phyloP scores from a whole-genome alignment of 2,888 invertebrate genomes.

The Gymnosoma rotundatum region DNA sequence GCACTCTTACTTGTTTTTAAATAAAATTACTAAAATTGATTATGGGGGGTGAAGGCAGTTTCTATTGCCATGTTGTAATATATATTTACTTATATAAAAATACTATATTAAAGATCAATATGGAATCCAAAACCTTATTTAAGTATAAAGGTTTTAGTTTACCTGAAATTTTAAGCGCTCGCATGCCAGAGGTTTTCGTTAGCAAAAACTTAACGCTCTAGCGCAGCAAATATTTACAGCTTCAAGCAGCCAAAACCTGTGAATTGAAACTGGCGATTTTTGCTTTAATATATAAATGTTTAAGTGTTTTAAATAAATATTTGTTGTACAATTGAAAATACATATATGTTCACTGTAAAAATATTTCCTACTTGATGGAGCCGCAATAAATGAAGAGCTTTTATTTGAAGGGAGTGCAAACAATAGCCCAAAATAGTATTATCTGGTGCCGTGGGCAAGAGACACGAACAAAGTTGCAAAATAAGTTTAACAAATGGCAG shows the following conservation, averaged over 20 bases:
- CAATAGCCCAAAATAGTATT: slow-evolving; percentile 96
- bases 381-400: slow-evolving; percentile 89
- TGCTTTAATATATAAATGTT: slow-evolving; percentile 71
- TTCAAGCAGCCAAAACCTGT: slow-evolving; percentile 91
- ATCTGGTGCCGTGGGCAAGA: slow-evolving; percentile 88
- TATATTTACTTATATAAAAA: no score
- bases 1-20: no score
- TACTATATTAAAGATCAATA: no score
- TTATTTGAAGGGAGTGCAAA: slow-evolving; percentile 85
- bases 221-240: slow-evolving; percentile 77
- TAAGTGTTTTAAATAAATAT: background rate
- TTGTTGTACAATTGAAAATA: background rate
- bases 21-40: no score
- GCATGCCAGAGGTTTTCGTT: no score
- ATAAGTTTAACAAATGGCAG: slow-evolving; percentile 85
- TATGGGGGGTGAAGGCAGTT: no score
- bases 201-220: no score
- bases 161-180: no score
- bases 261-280: slow-evolving; percentile 92
- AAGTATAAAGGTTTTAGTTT: no score
- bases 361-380: slow-evolving; percentile 90
- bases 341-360: background rate
- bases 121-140: no score
- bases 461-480: slow-evolving; percentile 87
- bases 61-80: no score